Evolutionary conservation across 2,113 vertebrate genomes (phyloP).

Genomic region (Paedocypris sp.): DNA sequence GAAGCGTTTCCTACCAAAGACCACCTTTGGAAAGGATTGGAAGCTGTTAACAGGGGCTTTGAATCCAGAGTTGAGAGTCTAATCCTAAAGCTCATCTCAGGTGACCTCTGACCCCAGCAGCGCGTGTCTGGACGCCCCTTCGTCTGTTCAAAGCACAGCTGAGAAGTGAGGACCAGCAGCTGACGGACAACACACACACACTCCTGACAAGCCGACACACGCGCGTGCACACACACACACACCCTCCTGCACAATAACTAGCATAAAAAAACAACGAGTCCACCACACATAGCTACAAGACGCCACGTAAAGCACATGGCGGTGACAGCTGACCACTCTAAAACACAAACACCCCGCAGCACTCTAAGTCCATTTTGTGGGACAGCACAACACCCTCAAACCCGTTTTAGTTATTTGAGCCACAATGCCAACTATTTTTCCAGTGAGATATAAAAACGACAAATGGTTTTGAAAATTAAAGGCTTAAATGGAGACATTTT

Average conservation of each 20-base stretch:
- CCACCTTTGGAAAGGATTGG: background rate
- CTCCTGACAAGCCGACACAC: conserved; percentile 13
- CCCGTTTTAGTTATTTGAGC: too few species aligned
- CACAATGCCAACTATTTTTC: too few species aligned
- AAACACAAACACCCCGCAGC: conserved; percentile 24
- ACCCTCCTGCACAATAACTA: background rate
- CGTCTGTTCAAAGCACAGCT: conserved; percentile 39
- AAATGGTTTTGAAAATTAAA: background rate
- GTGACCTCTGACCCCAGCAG: conserved; percentile 51
- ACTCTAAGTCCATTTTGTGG: conserved; percentile 2
- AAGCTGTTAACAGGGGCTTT: conserved; percentile 50
- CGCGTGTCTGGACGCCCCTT: conserved; percentile 45
- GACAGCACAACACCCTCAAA: background rate
- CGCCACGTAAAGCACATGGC: conserved; percentile 15
- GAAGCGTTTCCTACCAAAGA: too few species aligned
- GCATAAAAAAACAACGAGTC: conserved; percentile 24
- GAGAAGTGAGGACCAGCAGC: conserved; percentile 46
- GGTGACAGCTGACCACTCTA: conserved; percentile 52
- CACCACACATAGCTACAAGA: conserved; percentile 21
- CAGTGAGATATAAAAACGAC: too few species aligned
- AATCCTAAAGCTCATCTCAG: conserved; percentile 51
- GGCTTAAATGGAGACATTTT: background rate
- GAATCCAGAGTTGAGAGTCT: conserved; percentile 51
- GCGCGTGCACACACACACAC: conserved; percentile 10
- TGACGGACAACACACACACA: too few species aligned